Percentiles rank a stretch among this genome's conserved stretches.
These are phyloP conservation scores for Ceuthmochares aereus DNA, from an alignment of 2,113 vertebrate genomes.

Conservation along the genomic window DNA sequence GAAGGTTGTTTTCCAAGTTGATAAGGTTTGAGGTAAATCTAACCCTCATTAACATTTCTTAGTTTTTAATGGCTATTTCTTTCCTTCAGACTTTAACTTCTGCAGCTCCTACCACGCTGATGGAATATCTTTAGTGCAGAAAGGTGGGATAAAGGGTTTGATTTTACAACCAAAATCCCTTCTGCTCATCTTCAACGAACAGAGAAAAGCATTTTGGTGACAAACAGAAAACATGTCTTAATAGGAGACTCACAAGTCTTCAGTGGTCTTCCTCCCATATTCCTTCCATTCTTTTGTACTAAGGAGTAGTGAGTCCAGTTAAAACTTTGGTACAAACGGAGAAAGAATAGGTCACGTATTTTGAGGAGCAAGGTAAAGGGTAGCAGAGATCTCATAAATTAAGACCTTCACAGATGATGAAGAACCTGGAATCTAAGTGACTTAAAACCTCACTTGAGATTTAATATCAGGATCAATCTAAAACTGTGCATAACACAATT, in stretches of 20 bases:
- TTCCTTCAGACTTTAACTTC: not conserved
- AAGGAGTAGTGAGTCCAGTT: not conserved
- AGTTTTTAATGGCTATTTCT: not conserved
- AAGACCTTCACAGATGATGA: not conserved
- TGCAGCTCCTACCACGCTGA: not conserved
- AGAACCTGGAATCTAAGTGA: not conserved
- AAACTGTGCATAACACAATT: constrained; percentile 5
- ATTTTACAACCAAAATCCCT: not conserved
- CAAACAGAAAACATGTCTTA: not conserved
- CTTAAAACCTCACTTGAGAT: not conserved
- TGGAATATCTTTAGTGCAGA: not conserved
- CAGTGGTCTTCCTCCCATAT: not conserved
- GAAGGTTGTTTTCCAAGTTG: not conserved
- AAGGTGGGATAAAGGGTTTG: not conserved
- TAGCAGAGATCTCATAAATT: not conserved
- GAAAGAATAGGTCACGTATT: not conserved
- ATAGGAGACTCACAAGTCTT: not conserved
- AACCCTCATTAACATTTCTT: not conserved
- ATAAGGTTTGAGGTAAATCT: not conserved
- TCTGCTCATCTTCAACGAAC: not conserved
- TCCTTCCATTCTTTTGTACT: not conserved
- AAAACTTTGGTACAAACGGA: not conserved
- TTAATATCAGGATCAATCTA: constrained; percentile 7
- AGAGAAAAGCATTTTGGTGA: not conserved
- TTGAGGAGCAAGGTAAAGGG: not conserved